Percentiles rank a stretch among this genome's conserved stretches.
Conservation (phyloP, 2,797 vertebrate species). For the Micrastur ruficollis region DNA sequence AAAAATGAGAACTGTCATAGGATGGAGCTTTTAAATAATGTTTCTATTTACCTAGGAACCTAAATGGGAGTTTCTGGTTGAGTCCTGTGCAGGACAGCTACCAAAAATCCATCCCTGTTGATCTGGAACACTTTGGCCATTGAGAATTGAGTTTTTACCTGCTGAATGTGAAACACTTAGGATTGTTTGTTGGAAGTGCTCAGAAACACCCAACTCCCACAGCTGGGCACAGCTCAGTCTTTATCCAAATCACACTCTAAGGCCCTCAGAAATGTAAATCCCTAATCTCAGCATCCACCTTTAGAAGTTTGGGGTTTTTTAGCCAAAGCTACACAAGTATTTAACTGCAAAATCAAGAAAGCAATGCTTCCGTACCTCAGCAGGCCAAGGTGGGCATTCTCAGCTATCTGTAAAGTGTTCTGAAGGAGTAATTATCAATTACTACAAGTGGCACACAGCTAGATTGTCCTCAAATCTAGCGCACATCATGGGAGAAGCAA, state of each 20-base stretch:
- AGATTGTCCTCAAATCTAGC: not conserved
- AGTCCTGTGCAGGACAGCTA: not conserved
- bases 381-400: not conserved
- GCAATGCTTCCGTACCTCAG: slow-evolving; percentile 10
- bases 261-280: not conserved
- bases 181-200: not conserved
- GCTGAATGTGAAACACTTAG: not conserved
- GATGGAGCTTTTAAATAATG: not conserved
- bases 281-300: not conserved
- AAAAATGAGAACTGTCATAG: not conserved
- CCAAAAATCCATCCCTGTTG: not conserved
- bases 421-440: not conserved
- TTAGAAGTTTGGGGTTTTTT: not conserved
- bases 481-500: not conserved
- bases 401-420: slow-evolving; percentile 4
- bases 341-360: not conserved
- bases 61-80: not conserved
- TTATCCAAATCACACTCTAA: not conserved
- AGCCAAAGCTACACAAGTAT: not conserved
- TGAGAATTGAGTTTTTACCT: not conserved
- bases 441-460: not conserved
- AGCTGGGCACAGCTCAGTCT: not conserved
- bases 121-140: not conserved
- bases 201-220: not conserved
- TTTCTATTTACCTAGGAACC: not conserved